These are phyloP conservation scores for Drosophila navojoa DNA, from an alignment of 1,140 invertebrate species.

Conservation along the genomic window DNA sequence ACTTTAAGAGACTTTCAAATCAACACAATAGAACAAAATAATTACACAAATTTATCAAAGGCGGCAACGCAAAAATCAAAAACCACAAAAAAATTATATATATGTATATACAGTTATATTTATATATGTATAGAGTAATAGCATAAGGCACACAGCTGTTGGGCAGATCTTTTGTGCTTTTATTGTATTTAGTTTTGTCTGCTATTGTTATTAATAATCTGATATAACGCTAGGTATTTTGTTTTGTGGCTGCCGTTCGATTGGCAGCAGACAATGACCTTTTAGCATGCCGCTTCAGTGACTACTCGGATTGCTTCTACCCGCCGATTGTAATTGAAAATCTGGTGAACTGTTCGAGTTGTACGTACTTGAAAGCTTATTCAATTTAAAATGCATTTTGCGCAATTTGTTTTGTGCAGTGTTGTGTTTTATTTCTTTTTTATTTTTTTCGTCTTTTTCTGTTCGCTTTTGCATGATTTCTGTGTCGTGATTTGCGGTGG, in stretches of 20 bases:
- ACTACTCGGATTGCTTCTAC: conserved; percentile 45
- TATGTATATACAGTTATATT: not conserved
- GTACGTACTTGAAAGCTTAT: conserved; percentile 31
- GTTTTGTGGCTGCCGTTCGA: conserved; percentile 53
- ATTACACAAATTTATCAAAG: conserved; percentile 64
- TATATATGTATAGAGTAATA: conserved; percentile 6
- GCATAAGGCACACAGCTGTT: conserved; percentile 50
- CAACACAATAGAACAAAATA: conserved; percentile 41
- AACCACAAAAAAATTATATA: conserved; percentile 31
- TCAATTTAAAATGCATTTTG: conserved; percentile 77
- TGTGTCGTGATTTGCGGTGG: conserved; percentile 75
- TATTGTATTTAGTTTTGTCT: conserved; percentile 29
- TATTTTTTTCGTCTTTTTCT: conserved; percentile 23
- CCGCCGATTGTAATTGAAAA: conserved; percentile 19
- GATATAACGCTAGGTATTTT: conserved; percentile 53
- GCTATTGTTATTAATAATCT: conserved; percentile 68
- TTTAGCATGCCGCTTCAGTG: conserved; percentile 73
- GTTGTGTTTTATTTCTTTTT: conserved; percentile 4
- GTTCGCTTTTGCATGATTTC: conserved; percentile 71
- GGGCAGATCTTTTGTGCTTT: conserved; percentile 20
- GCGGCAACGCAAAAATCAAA: conserved; percentile 25
- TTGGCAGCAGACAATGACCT: conserved; percentile 76
- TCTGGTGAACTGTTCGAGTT: conserved; percentile 17
- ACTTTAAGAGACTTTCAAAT: conserved; percentile 51
- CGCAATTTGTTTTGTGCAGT: conserved; percentile 63